Base-by-base conservation (phyloP, 2,113 vertebrate genomes). In the Nycticryphes semicollaris region DNA sequence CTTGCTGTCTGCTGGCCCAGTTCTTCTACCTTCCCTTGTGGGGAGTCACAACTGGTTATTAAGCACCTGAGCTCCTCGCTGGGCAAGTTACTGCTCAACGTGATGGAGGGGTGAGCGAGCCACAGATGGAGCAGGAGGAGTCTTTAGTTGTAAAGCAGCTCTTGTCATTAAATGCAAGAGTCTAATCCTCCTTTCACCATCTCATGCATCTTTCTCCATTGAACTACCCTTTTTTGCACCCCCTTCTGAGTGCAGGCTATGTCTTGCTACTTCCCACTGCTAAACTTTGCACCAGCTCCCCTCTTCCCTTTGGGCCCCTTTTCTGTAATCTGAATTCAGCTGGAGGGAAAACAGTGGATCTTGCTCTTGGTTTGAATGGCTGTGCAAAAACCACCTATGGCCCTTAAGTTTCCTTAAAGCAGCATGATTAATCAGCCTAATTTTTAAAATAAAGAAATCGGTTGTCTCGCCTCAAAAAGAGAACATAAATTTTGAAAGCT, bases 201-300 rank as follows among this genome's bases (percentile, higher is more conserved):
- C 57, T 51, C 5, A 1, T 22, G 15, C 15, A 12, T 59, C 30
- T 64, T 90, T 81, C 5, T 4, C 27, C 21, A 4, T 63, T 15
- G 7, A 54, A 30, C 6, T 31, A 5, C 11, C 5, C 27, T 6
- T 8, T 9, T 3, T 1, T 4, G 22, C 14, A 7, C 37, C 12
- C 30, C 4, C 12, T 57, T 43, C 56, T 78, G 7, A 60, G n/a
- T 6, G 13, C 9, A 18, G 3, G 14, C 18, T 51, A 1, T 1
- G 0, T n/a, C 56, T 80, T 51, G 5, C 27, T 72, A 0, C 35
- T 79, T 79, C 30, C 63, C 16, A 5, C 18, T 35, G 24, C 37
- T 24, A 30, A 57, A 67, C 20, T 33, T 57, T 20, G 39, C 9
- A 3, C 21, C 33, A 15, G 8, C 3, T 66, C 66, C 37, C 43